Base-by-base conservation (phyloP, 2,888 invertebrate species). In the Lypha dubia region DNA sequence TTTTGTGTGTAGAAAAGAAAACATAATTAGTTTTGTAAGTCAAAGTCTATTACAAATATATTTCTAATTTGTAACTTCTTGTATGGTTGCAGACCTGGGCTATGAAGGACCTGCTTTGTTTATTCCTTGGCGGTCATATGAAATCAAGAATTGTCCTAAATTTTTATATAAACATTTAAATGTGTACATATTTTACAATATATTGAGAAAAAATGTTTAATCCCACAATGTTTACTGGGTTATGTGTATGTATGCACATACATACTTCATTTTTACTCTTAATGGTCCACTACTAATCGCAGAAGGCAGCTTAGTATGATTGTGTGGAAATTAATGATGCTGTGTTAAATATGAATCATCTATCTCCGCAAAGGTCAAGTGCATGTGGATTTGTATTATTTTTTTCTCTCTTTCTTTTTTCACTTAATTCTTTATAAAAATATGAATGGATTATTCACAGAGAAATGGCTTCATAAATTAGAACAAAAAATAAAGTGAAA, bases 271-370 rank as follows among this genome's bases (percentile, higher is more conserved):
- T 46, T 46, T 22, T 38, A 51, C 17, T 51, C 32, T 62, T 75
- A 35, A 60, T 75, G 44, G 20, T 73, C 22, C 17, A 67, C 0
- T 80, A 41, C 1, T 28, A 38, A 41, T 24, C 11, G 1, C 22
- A 24, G 7, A 7, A 58, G 9, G 8, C 11, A 9, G 20, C 13
- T 51, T n/a, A 11, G 28, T n/a, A 28, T 62, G 32, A 53, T 53
- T 75, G 58, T 81, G 73, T 74, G 77, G 77, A 81, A 84, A 84
- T 81, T 84, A 84, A 84, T 84, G 84, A 68, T 76, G 44, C 67
- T 84, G 53, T 76, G 65, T 67, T 38, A 79, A 76, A 79, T 75
- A 67, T 76, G 44, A 38, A 60, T 65, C 71, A 60, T 65, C 71
- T 46, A 65, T 65, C 20, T 24, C 15, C 17, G 2, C 32, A 74